A percentile compares a stretch with the other conserved stretches of the same genome.
These are phyloP conservation scores for Oreochromis spilurus DNA, from an alignment of 2,113 vertebrate species.

Conservation along the genomic window DNA sequence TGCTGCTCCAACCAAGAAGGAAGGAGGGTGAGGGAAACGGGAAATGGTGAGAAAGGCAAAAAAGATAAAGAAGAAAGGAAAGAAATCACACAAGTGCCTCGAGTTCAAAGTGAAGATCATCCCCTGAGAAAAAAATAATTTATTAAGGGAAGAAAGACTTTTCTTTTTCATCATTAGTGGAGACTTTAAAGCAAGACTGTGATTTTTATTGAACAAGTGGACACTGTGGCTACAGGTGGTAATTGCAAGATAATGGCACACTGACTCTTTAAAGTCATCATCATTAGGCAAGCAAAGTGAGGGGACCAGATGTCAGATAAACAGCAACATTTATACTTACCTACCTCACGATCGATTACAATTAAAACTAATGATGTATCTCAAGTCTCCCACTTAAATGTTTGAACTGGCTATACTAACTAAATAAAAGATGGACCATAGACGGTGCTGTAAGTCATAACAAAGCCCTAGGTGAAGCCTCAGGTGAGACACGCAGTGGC, in stretches of 20 bases:
- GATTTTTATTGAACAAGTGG: background rate
- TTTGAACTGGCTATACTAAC: background rate
- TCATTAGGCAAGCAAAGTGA: background rate
- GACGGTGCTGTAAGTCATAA: background rate
- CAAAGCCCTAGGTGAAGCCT: background rate
- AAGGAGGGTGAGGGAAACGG: slow-evolving; percentile 3
- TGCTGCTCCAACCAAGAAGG: slow-evolving; percentile 84
- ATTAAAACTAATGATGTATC: background rate
- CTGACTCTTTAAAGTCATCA: background rate
- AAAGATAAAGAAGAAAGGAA: background rate
- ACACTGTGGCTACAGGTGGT: background rate
- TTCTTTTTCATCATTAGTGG: background rate
- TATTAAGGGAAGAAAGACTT: background rate
- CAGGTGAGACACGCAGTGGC: background rate
- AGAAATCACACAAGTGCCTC: background rate
- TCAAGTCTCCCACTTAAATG: background rate
- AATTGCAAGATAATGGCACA: background rate
- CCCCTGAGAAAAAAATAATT: background rate
- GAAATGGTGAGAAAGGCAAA: background rate
- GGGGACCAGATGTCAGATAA: background rate
- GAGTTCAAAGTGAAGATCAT: background rate
- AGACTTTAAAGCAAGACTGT: background rate
- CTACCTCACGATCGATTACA: background rate
- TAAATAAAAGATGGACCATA: background rate
- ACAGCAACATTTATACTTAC: background rate